Evolutionary conservation across 23 tunicate species (phyloP), one percentile per base, ranked within the genome.

Genomic region (Styela clava): DNA sequence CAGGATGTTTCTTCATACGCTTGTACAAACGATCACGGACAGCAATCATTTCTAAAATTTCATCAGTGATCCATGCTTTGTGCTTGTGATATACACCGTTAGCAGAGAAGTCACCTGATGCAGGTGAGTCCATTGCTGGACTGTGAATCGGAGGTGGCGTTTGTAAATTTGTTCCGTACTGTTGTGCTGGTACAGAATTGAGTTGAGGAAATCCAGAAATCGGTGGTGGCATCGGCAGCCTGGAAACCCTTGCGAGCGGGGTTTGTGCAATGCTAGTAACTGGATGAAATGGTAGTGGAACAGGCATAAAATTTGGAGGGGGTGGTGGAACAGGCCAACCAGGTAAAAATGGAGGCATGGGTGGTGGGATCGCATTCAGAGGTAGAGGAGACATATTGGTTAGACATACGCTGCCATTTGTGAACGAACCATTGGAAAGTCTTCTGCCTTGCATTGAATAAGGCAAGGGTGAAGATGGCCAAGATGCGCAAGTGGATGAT

Each of bases 21-120:
- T 89, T 89, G 89, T 94, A 94, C 34, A 94, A 83, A 25, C 89
- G 85, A 62, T 94, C 99, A 0, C 99, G 85, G 1, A 94, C 91
- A 12, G 82, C 91, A 52, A 94, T 94, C 95, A 94, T 89, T 56
- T 94, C 91, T 51, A 94, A 74, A 9, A 94, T 94, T 67, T 94
- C 94, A 32, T 89, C 91, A 0, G 99, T 94, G 52, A 94, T 94
- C 99, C 99, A 94, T 31, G 94, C 79, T 78, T 94, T 94, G 88
- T 94, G 99, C 69, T 86, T 82, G 32, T 83, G 93, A 61, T 79
- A 81, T 20, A 26, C 64, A 24, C 76, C 92, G 21, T 27, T 63
- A 9, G 37, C 78, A 0, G 83, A 9, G 27, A 31, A 44, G 7
- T 44, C 27, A 73, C 52, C 78, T 16, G 37, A 73, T 33, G 78